Conservation (phyloP, 2,888 invertebrate species). For the Diplazon laetatorius region DNA sequence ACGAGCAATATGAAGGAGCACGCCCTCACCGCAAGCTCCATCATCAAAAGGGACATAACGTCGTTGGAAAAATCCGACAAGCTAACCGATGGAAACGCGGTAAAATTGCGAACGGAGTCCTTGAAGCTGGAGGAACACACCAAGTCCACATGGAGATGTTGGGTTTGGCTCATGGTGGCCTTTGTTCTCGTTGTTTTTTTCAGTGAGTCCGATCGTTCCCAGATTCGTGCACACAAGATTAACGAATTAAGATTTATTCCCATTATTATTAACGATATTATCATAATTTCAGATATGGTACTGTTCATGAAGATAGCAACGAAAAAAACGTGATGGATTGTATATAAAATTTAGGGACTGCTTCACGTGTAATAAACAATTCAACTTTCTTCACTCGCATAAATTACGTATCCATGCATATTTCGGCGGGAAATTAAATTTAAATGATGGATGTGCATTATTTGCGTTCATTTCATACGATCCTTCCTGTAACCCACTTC, state of each 20-base stretch:
- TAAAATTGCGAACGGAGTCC: constrained; percentile 91
- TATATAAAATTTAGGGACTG: background rate
- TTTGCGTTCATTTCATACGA: too few relatives aligned
- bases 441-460: too few relatives aligned
- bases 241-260: background rate
- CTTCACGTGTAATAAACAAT: background rate
- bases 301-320: constrained; percentile 96
- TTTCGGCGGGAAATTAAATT: too few relatives aligned
- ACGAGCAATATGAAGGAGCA: constrained; percentile 95
- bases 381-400: too few relatives aligned
- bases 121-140: constrained; percentile 93
- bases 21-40: constrained; percentile 93
- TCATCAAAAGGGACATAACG: constrained; percentile 92
- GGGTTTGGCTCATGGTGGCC: constrained; percentile 96
- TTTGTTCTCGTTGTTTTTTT: constrained; percentile 94
- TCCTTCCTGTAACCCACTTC: too few relatives aligned
- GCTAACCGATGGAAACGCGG: constrained; percentile 91
- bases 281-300: constrained; percentile 90
- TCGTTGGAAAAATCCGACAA: constrained; percentile 88
- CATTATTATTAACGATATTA: background rate
- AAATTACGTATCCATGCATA: too few relatives aligned
- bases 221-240: background rate
- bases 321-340: constrained; percentile 83
- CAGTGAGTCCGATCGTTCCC: constrained; percentile 85
- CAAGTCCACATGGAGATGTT: constrained; percentile 94